Conservation (phyloP, 2,797 vertebrate species). For the Nyctalus aviator region DNA sequence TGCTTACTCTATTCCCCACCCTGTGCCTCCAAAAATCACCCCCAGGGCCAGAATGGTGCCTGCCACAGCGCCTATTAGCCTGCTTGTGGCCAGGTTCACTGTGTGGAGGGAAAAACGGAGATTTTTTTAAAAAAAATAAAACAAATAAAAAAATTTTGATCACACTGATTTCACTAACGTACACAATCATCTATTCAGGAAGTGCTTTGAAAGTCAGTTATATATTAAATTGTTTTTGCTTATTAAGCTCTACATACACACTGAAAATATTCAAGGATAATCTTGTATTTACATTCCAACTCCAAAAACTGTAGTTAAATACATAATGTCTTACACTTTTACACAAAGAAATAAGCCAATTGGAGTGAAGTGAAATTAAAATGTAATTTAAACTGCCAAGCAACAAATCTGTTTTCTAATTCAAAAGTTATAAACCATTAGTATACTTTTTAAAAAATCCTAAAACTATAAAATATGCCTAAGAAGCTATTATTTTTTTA, state of each 20-base stretch:
- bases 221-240: constrained; percentile 55
- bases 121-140: constrained; percentile 81
- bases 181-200: constrained; percentile 77
- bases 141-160: constrained; percentile 79
- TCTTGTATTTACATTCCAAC: constrained; percentile 66
- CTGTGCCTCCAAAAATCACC: constrained; percentile 99
- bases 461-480: background rate
- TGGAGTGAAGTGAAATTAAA: constrained; percentile 46
- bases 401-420: constrained; percentile 25
- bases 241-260: background rate
- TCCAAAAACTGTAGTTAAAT: constrained; percentile 57
- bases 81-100: constrained; percentile 99
- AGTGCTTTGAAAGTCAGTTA: constrained; percentile 59
- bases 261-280: background rate
- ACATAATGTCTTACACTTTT: constrained; percentile 35
- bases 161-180: constrained; percentile 79
- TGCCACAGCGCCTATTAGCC: constrained; percentile 99
- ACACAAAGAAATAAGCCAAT: constrained; percentile 16
- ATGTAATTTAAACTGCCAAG: background rate
- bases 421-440: background rate
- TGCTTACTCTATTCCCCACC: constrained; percentile 99
- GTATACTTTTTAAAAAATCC: background rate
- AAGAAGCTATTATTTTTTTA: background rate
- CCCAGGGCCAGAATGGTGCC: constrained; percentile 99
- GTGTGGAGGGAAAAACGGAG: constrained; percentile 97